Base-by-base conservation (phyloP, 2,113 vertebrate species). In the Hiodon alosoides region DNA sequence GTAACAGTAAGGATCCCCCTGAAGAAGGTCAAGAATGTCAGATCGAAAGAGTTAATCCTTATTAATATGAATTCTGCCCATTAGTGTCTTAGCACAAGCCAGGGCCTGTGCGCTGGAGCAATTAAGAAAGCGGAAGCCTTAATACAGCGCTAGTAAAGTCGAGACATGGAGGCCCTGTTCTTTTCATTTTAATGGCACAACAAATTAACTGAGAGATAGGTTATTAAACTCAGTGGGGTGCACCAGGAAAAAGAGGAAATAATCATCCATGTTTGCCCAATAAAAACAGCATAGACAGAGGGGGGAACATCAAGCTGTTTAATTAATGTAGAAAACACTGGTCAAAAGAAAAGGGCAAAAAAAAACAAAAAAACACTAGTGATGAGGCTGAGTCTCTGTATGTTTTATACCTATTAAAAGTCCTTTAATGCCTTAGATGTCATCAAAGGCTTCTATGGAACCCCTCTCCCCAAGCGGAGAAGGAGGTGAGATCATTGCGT, bases 21-120 rank as follows among this genome's bases (percentile, higher is more conserved):
- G 60, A 47, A 16, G 67, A 77, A 77, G 76, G 76, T 77, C 69
- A 72, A 46, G 68, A 69, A 71, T 17, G 75, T 77, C 69, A 65
- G 61, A 48, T 57, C n/a, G n/a, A 58, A 48, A 51, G 52, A 47
- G 62, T 65, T 66, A 72, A 72, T 66, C 69, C 76, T 59, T 11
- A 58, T 67, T 72, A 72, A 66, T 50, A 4, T 58, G 52, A 55
- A 7, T 57, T 46, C 69, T 60, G 52, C 70, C 60, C n/a, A 65
- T 76, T 53, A 76, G 67, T 47, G 68, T 47, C 14, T 55, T 55
- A 66, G n/a, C 16, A 57, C 3, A 7, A 5, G 52, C 65, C 7
- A 13, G 51, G 7, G 5, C 60, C 58, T 67, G 8, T 47, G n/a
- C 68, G 51, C 14, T 7, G 54, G 50, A 47, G 62, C 76, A 72